phyloP scores from a whole-genome alignment of 2,888 invertebrate genomes.

The Caenorhabditis sp. region DNA sequence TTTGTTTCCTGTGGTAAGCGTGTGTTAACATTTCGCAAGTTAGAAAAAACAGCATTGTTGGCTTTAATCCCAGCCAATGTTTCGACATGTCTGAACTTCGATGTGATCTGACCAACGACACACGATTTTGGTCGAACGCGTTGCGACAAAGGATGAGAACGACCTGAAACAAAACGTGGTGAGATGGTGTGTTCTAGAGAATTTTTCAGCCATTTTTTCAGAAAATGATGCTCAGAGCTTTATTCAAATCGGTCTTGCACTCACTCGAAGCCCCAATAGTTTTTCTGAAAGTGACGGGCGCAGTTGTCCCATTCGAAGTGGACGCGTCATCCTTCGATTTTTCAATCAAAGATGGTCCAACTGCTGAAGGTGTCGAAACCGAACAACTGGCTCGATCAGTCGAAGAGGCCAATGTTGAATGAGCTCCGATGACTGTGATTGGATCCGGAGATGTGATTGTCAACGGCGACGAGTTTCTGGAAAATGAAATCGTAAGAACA shows the following conservation, averaged over 20 bases:
- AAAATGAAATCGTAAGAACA: not conserved
- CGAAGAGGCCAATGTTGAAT: not conserved
- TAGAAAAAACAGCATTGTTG: slow-evolving; percentile 54
- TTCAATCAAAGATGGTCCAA: slow-evolving; percentile 25
- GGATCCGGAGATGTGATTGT: slow-evolving; percentile 24
- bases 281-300: slow-evolving; percentile 17
- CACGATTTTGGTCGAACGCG: slow-evolving; percentile 58
- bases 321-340: slow-evolving; percentile 11
- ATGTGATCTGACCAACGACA: slow-evolving; percentile 62
- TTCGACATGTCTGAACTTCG: slow-evolving; percentile 66
- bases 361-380: slow-evolving; percentile 21
- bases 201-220: not conserved
- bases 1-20: slow-evolving; percentile 63
- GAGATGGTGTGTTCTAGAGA: too few species aligned
- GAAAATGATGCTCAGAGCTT: not conserved
- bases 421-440: slow-evolving; percentile 10
- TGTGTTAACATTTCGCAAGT: slow-evolving; percentile 66
- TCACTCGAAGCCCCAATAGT: slow-evolving; percentile 34
- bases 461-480: slow-evolving; percentile 12
- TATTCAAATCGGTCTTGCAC: not conserved
- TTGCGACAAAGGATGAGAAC: slow-evolving; percentile 21
- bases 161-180: slow-evolving; percentile 5
- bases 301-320: not conserved
- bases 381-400: slow-evolving; percentile 3
- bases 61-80: slow-evolving; percentile 48